Evolutionary conservation across 2,113 vertebrate genomes (phyloP).

Genomic region (Brachionichthys hirsutus): DNA sequence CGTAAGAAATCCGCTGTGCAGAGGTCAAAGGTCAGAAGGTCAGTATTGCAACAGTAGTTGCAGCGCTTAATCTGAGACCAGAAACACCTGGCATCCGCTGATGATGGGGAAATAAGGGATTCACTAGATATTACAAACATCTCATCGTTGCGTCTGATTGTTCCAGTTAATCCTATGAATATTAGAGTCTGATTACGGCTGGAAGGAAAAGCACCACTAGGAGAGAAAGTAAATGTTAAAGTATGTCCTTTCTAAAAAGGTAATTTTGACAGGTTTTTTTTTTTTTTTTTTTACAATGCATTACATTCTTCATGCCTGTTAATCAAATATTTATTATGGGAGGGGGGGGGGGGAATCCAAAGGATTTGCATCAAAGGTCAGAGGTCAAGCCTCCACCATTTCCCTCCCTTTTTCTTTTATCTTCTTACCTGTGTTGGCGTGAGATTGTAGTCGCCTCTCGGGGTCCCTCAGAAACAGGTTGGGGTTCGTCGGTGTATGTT

Average conservation of each 20-base stretch:
- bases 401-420: not conserved
- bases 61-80: not conserved
- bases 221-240: not conserved
- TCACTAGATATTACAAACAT: no score
- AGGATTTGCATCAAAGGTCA: constrained; percentile 42
- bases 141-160: not conserved
- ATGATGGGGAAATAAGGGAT: not conserved
- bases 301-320: not conserved
- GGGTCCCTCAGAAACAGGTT: constrained; percentile 39
- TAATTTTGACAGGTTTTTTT: not conserved
- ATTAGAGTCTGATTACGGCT: no score
- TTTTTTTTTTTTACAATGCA: no score
- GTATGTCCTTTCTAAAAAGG: not conserved
- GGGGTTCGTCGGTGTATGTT: constrained; percentile 45
- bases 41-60: not conserved
- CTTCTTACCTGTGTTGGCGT: constrained; percentile 58
- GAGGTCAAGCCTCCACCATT: constrained; percentile 36
- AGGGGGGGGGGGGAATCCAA: not conserved
- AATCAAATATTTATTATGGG: not conserved
- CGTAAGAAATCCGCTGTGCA: not conserved
- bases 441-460: constrained; percentile 18
- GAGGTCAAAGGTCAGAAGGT: constrained; percentile 14
- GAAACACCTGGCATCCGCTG: not conserved
- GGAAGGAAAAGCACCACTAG: not conserved
- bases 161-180: not conserved